Evolutionary conservation across 30 jellyfish, hydroid and myxozoan species (phyloP).

Genomic region (Mastigias papua): DNA sequence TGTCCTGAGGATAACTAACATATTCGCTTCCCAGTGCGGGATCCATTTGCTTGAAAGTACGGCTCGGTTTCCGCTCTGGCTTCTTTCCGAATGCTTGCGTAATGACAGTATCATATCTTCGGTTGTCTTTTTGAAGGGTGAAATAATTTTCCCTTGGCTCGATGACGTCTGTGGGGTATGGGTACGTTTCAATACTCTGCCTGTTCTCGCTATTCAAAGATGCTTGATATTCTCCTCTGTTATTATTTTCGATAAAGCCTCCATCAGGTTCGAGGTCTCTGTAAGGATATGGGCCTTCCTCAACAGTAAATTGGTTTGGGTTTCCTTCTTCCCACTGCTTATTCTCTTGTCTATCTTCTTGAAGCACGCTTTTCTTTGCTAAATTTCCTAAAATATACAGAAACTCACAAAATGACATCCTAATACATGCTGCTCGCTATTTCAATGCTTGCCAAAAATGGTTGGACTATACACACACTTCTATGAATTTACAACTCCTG

Average conservation of each 20-base stretch:
- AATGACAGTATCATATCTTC: constrained; percentile 57
- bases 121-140: constrained; percentile 50
- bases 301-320: background rate
- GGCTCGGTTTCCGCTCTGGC: constrained; percentile 7
- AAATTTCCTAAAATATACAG: constrained; percentile 23
- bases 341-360: background rate
- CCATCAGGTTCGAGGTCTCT: background rate
- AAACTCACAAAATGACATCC: too few relatives aligned
- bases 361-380: constrained; percentile 46
- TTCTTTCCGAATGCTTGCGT: constrained; percentile 56
- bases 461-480: too few relatives aligned
- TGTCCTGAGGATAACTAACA: constrained; percentile 74
- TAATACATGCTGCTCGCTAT: background rate
- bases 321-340: background rate
- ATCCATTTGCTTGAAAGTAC: constrained; percentile 14
- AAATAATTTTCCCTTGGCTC: constrained; percentile 60
- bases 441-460: background rate
- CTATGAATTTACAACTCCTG: too few relatives aligned
- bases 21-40: constrained; percentile 75
- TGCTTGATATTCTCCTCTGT: background rate
- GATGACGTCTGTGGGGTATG: constrained; percentile 12
- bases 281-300: constrained; percentile 15
- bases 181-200: constrained; percentile 23
- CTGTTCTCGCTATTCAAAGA: constrained; percentile 17
- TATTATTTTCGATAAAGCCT: background rate